Percentiles rank a stretch among this genome's conserved stretches.
These are phyloP conservation scores for Pristionchus fissidentatus DNA, from an alignment of 2,888 invertebrate genomes.

Conservation along the genomic window DNA sequence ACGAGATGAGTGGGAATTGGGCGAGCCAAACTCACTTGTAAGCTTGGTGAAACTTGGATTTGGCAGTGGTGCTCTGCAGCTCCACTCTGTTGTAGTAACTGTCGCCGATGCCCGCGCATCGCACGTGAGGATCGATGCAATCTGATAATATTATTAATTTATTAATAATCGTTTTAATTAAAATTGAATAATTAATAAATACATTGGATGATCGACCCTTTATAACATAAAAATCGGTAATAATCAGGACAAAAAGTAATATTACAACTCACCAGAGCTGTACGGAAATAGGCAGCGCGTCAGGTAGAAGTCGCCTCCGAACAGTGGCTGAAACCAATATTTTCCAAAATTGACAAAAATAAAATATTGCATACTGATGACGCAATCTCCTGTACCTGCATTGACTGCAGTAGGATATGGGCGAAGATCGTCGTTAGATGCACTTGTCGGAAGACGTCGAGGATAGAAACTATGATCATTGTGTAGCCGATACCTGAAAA, in stretches of 20 bases:
- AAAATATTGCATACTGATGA: neutral
- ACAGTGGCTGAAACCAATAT: conserved; percentile 20
- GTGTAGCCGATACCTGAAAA: conserved; percentile 25
- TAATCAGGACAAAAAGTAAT: neutral
- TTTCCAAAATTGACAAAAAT: neutral
- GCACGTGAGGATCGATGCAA: conserved; percentile 36
- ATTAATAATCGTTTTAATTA: neutral
- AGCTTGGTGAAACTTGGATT: neutral
- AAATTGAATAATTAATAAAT: neutral
- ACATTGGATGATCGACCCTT: neutral
- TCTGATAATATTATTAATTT: neutral
- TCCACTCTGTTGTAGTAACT: neutral
- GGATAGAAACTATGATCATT: conserved; percentile 3
- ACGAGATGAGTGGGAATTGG: too few species aligned
- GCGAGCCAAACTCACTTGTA: neutral
- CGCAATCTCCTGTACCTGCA: neutral
- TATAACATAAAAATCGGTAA: neutral
- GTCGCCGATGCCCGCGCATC: conserved; percentile 3
- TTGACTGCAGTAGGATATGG: neutral
- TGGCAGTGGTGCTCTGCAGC: neutral
- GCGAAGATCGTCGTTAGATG: conserved; percentile 8
- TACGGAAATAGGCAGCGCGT: conserved; percentile 22
- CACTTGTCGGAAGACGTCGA: conserved; percentile 22
- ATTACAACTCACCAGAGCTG: neutral
- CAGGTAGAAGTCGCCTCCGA: conserved; percentile 33